phyloP scores from a whole-genome alignment of 64 coral and sea anemone species.

The Pocillopora verrucosa region DNA sequence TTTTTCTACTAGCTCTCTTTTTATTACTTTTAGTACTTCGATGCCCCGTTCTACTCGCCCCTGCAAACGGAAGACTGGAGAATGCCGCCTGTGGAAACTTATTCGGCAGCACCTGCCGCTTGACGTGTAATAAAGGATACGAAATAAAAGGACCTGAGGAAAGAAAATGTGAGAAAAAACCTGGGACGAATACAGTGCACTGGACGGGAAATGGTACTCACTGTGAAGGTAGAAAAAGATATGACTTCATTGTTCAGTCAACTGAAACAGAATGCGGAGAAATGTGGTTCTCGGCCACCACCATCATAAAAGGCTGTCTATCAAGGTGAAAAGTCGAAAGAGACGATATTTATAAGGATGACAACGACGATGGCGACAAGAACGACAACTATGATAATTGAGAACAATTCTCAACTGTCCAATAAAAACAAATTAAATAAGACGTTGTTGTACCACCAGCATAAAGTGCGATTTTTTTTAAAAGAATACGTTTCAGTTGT shows the following conservation, averaged over 20 bases:
- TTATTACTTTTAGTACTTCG: conserved; percentile 34
- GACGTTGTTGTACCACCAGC: too few relatives aligned
- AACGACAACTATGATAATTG: too few relatives aligned
- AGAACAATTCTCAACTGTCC: too few relatives aligned
- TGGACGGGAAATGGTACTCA: conserved; percentile 29
- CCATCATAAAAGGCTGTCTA: too few relatives aligned
- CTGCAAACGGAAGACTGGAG: conserved; percentile 36
- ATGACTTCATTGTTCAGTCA: background rate
- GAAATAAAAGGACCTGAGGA: conserved; percentile 28
- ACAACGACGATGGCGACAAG: too few relatives aligned
- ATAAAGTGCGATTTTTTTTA: too few relatives aligned
- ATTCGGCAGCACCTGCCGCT: conserved; percentile 26
- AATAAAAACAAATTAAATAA: too few relatives aligned
- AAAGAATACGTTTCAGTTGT: background rate
- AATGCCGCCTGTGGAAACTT: conserved; percentile 31
- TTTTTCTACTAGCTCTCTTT: background rate
- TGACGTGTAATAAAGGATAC: conserved; percentile 47
- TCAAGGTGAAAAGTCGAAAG: too few relatives aligned
- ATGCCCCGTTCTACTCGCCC: conserved; percentile 25
- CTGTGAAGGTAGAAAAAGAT: background rate
- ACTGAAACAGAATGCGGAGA: background rate
- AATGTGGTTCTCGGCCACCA: too few relatives aligned
- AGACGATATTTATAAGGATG: too few relatives aligned
- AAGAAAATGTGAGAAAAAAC: conserved; percentile 32
- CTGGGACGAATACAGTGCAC: background rate